Percentiles rank a stretch among this genome's conserved stretches.
These are phyloP conservation scores for Trichechus manatus DNA, from an alignment of 2,113 vertebrate genomes.

Conservation along the genomic window DNA sequence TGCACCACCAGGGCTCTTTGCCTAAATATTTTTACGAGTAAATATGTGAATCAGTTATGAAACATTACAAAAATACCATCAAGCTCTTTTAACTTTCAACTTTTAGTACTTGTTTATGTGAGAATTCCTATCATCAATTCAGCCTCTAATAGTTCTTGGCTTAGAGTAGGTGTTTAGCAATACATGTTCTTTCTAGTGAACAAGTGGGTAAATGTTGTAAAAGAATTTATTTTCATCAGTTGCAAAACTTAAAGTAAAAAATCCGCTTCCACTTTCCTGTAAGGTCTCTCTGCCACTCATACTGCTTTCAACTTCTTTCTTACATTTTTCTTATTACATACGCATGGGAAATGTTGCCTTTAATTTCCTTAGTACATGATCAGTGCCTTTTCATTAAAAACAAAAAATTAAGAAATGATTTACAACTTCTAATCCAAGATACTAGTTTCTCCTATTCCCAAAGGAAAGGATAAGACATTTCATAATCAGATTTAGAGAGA, in stretches of 20 bases:
- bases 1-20: neutral
- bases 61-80: conserved; percentile 2
- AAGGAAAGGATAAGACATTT: neutral
- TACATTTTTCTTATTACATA: neutral
- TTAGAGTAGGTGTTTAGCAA: conserved; percentile 35
- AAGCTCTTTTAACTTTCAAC: conserved; percentile 17
- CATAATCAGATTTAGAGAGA: neutral
- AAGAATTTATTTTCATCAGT: conserved; percentile 33
- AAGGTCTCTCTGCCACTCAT: neutral
- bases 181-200: conserved; percentile 29
- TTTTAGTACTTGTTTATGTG: neutral
- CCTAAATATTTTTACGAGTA: conserved; percentile 12
- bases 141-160: conserved; percentile 35
- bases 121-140: conserved; percentile 25
- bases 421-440: conserved; percentile 11
- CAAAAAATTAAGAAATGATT: neutral
- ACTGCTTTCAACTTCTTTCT: neutral
- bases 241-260: conserved; percentile 33
- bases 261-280: conserved; percentile 23
- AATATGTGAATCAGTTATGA: neutral
- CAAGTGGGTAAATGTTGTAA: conserved; percentile 23
- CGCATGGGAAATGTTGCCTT: conserved; percentile 2
- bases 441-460: neutral
- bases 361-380: neutral
- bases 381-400: neutral